Evolutionary conservation across 2,797 vertebrate genomes (phyloP), one percentile per base, ranked within the genome.

Genomic region (Gephyroberyx darwinii): DNA sequence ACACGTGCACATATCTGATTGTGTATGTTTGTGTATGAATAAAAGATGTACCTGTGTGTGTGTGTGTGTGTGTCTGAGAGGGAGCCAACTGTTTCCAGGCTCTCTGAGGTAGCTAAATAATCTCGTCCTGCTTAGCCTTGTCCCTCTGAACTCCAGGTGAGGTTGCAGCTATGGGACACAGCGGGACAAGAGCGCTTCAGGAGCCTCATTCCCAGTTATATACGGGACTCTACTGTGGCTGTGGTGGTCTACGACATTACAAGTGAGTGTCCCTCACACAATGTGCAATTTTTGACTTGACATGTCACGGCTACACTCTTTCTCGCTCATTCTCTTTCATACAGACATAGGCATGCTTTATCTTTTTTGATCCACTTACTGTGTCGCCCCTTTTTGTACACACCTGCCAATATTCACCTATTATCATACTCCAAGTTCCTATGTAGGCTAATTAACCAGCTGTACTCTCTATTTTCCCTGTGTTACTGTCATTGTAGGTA

Each of bases 201-300:
- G 82, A 96, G 96, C 89, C 94, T 97, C 89, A 97, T 97, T 69
- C 96, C 96, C 83, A 96, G 95, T 86, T 97, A 97, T 80, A 97
- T 97, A 86, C 93, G 96, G 35, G 96, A 97, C 93, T 97, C 96
- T 84, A 96, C 96, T 0, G 96, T 96, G 85, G 96, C 96, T 0
- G 96, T 97, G 84, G 96, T 97, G 82, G 96, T 97, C 78, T 97
- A 97, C 0, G 96, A 97, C 87, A 96, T 96, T 53, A 97, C 96
- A 84, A 97, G 96, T 96, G 80, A 94, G 96, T 92, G 66, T 55
- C 59, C 37, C 13, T 60, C 20, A 3, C 37, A 22, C 10, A 8
- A 19, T 54, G 30, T 16, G 19, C 35, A 60, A 48, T 45, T 51
- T n/a, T 50, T 48, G 47, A 48, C 47, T 48, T 48, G 5, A 60